Conservation (phyloP, 2,113 vertebrate species). For the Perca flavescens region DNA sequence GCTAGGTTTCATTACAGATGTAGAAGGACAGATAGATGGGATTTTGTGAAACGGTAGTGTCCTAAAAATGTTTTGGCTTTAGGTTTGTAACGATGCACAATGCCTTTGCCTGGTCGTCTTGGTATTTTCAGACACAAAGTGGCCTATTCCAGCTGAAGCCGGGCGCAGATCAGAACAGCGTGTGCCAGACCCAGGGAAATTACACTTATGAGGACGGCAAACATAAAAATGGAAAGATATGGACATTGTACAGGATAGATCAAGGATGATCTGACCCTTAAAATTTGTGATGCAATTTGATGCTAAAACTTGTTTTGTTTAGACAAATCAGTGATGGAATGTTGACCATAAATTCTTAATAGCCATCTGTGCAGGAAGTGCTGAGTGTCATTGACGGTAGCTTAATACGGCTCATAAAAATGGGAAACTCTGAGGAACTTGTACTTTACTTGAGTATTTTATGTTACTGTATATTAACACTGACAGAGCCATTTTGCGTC, state of each 20-base stretch:
- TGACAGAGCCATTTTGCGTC: background rate
- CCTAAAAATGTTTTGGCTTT: constrained; percentile 57
- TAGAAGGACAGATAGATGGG: constrained; percentile 59
- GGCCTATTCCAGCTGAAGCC: constrained; percentile 32
- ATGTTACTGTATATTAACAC: no score
- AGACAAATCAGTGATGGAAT: background rate
- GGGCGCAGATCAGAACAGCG: constrained; percentile 47
- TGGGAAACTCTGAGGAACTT: background rate
- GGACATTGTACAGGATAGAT: constrained; percentile 27
- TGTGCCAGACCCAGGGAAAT: constrained; percentile 56
- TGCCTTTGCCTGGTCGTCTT: constrained; percentile 33
- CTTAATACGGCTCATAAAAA: background rate
- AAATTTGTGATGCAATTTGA: background rate
- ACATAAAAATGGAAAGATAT: constrained; percentile 60
- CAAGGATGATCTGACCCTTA: constrained; percentile 46
- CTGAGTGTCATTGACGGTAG: background rate
- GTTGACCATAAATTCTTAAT: background rate
- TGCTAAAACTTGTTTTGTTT: background rate
- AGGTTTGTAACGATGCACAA: constrained; percentile 17
- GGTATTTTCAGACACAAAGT: constrained; percentile 58
- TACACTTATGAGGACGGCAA: constrained; percentile 45
- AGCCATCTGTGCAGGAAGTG: background rate
- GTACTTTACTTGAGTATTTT: no score
- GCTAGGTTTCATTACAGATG: constrained; percentile 69
- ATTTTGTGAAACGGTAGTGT: constrained; percentile 47